Percentiles rank a stretch among this genome's conserved stretches.
Conservation (phyloP, 2,113 vertebrate species). For the Mellivora capensis region DNA sequence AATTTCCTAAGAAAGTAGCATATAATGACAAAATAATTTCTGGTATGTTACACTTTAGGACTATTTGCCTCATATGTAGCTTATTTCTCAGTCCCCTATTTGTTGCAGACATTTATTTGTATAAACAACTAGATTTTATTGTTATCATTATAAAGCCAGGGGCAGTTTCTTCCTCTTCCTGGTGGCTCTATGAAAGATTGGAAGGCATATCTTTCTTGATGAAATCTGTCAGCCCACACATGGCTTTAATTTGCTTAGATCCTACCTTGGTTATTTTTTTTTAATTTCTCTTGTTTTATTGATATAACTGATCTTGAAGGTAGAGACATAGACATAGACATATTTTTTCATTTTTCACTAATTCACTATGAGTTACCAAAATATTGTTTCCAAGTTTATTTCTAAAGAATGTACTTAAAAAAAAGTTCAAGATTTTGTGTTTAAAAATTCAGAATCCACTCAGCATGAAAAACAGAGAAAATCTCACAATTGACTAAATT, state of each 20-base stretch:
- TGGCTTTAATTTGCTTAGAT: conserved; percentile 35
- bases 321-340: conserved; percentile 9
- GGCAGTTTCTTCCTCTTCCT: not conserved
- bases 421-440: conserved; percentile 24
- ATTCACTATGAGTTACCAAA: not conserved
- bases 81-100: not conserved
- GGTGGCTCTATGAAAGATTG: not conserved
- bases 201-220: not conserved
- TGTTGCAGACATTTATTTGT: not conserved
- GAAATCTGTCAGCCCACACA: not conserved
- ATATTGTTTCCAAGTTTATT: conserved; percentile 51
- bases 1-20: not conserved
- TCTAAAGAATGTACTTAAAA: conserved; percentile 47
- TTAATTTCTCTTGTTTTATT: conserved; percentile 57
- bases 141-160: not conserved
- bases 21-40: not conserved
- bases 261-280: conserved; percentile 27
- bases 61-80: not conserved
- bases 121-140: not conserved
- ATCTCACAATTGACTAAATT: not conserved
- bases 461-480: not conserved
- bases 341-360: not conserved
- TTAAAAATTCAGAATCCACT: not conserved
- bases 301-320: conserved; percentile 12
- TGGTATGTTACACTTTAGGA: not conserved